Base-by-base conservation (phyloP, 2,113 vertebrate species). In the Leptosomus discolor region DNA sequence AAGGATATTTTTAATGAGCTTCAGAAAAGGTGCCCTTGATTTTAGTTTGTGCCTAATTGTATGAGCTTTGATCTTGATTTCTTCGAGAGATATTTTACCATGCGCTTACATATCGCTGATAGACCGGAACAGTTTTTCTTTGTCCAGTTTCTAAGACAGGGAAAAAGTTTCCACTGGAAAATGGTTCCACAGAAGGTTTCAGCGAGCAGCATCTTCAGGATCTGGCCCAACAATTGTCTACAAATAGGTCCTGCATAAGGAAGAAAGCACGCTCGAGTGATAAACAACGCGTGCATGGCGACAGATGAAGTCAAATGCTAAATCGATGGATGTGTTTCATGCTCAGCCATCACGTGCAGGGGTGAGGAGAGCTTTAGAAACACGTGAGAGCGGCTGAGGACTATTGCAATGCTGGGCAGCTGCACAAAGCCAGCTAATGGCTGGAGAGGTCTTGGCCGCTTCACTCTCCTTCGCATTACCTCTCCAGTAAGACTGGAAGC, bases 1-100 rank as follows among this genome's bases (percentile, higher is more conserved):
- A 90, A 93, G 74, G 60, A 67, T 80, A 69, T 50, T 92, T 97
- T 96, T 95, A 97, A 96, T 94, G 93, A 96, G 92, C 85, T 92
- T 80, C 85, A 43, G 78, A 67, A 95, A 77, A 96, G 85, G 96
- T 96, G 90, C 82, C 95, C 92, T 97, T 97, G 87, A 86, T 96
- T 93, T 88, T 63, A 69, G 58, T 87, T 94, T 94, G 86, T 68
- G 63, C 83, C 75, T 91, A 92, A 88, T 94, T 84, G 81, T 58
- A 22, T 1, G 3, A 85, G 88, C 85, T 88, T 92, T 97, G 84
- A 83, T 95, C 94, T 90, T 88, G 88, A 93, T 93, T 95, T 90
- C 94, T 91, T 95, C 65, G 50, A 61, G 91, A 94, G 54, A 69
- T 51, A 43, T 79, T 39, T 82, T 50, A 39, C 73, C 20, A 54